A percentile compares a stretch with the other conserved stretches of the same genome.
phyloP scores from a whole-genome alignment of 2,113 vertebrate genomes.

The Rhodinocichla rosea region DNA sequence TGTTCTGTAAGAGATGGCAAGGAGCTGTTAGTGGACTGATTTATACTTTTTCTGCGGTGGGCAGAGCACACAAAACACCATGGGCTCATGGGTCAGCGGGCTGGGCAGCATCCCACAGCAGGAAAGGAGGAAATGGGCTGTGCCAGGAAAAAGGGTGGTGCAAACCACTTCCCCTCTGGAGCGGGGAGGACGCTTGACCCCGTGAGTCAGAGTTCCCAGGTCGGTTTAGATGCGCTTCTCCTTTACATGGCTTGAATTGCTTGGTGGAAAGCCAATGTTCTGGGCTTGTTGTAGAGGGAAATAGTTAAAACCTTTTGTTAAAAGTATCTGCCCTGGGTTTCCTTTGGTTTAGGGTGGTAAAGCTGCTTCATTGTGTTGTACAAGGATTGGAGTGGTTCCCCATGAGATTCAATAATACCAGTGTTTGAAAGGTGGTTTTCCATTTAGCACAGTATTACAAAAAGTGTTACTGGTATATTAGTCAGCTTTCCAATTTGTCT shows the following conservation, averaged over 20 bases:
- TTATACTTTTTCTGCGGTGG: neutral
- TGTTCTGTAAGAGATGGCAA: neutral
- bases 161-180: slow-evolving; percentile 24
- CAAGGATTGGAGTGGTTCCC: neutral
- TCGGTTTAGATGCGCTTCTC: neutral
- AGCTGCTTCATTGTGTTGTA: neutral
- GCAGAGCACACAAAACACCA: neutral
- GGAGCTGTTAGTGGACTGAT: neutral
- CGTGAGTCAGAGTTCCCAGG: slow-evolving; percentile 49
- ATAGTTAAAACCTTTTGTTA: neutral
- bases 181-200: neutral
- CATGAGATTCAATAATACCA: neutral
- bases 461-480: neutral
- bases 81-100: neutral
- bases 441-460: neutral
- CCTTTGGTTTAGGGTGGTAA: neutral
- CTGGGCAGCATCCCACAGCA: neutral
- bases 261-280: slow-evolving; percentile 7
- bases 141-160: slow-evolving; percentile 62
- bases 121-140: slow-evolving; percentile 2
- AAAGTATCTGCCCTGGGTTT: neutral
- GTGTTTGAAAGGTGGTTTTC: neutral
- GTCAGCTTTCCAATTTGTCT: neutral
- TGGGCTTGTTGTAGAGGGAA: neutral
- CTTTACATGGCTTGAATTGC: neutral